A percentile compares a stretch with the other conserved stretches of the same genome.
These are phyloP conservation scores for Cataglyphis livida DNA, from an alignment of 2,888 invertebrate species.

Conservation along the genomic window DNA sequence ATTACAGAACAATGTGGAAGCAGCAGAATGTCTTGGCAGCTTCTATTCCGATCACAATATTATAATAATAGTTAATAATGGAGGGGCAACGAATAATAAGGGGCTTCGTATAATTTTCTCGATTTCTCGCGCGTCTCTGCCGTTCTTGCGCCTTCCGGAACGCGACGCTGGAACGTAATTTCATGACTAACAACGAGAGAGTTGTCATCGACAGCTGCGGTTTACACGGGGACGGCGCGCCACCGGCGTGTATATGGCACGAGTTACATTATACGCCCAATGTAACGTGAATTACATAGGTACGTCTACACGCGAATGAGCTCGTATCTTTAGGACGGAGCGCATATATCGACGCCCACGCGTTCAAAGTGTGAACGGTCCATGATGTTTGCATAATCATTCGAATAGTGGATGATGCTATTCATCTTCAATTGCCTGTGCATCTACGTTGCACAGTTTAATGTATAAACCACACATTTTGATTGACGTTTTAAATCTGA, in stretches of 20 bases:
- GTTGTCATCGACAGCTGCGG: constrained; percentile 60
- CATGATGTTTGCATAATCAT: constrained; percentile 39
- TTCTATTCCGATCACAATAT: constrained; percentile 8
- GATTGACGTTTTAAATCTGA: neutral
- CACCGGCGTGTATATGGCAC: constrained; percentile 47
- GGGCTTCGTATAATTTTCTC: constrained; percentile 33
- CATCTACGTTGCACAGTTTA: neutral
- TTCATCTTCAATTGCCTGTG: constrained; percentile 27
- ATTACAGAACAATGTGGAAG: neutral
- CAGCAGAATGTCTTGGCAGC: neutral
- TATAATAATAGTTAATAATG: constrained; percentile 47
- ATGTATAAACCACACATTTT: neutral
- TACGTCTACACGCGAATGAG: constrained; percentile 36
- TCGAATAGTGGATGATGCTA: constrained; percentile 19
- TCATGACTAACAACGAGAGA: constrained; percentile 56
- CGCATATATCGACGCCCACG: constrained; percentile 27
- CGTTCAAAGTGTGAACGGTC: constrained; percentile 39
- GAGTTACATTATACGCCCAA: constrained; percentile 51
- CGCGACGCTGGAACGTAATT: constrained; percentile 53
- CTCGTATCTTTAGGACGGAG: constrained; percentile 40
- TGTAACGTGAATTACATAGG: constrained; percentile 55
- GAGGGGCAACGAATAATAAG: too few species aligned
- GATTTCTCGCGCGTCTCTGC: constrained; percentile 35
- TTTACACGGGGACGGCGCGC: constrained; percentile 49
- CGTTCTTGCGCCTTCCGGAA: constrained; percentile 52